Evolutionary conservation across 2,888 invertebrate species (phyloP), one percentile per base, ranked within the genome.

Genomic region (Polydrusus cervinus): DNA sequence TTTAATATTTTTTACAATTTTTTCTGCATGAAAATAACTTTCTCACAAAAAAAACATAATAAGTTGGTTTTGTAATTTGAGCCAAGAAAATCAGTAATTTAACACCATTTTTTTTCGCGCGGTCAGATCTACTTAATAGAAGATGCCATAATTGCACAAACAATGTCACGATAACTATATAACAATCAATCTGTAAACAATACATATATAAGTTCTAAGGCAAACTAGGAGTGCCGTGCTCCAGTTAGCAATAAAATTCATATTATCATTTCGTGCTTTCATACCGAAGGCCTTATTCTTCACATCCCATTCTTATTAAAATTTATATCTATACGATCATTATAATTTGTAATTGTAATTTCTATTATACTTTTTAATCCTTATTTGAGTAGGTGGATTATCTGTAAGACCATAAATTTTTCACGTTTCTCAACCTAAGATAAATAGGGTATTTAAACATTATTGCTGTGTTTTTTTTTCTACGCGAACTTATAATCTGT

Each of bases 321-420:
- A 55, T 55, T 60, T 60, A 38, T 38, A 34, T 38, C 9, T 9
- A 57, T 13, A 8, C 30, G 30, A 57, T 57, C 18, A 53, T 18
- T 16, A 3, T 14, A 60, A 60, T 60, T 60, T 60, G 57, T 60
- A 38, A 38, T 60, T 16, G 38, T 60, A 60, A 60, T 60, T 60
- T 38, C 34, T 38, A 60, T 60, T 60, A 60, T 60, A 38, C 57
- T 60, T 60, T 60, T 60, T 60, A 60, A 60, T 60, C 11, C 57
- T 16, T 60, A 38, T 11, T 25, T 60, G 57, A 60, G 57, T 60
- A 60, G 57, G 57, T 60, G 57, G 38, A 38, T 60, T 60, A 38
- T 60, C 57, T 20, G 16, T 14, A 38, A 38, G 16, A 38, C 57
- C 11, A 38, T 38, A 60, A 3, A 60, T 60, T 38, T 60, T 40